phyloP scores from a whole-genome alignment of 2,113 vertebrate genomes.

The Lophura nycthemera region DNA sequence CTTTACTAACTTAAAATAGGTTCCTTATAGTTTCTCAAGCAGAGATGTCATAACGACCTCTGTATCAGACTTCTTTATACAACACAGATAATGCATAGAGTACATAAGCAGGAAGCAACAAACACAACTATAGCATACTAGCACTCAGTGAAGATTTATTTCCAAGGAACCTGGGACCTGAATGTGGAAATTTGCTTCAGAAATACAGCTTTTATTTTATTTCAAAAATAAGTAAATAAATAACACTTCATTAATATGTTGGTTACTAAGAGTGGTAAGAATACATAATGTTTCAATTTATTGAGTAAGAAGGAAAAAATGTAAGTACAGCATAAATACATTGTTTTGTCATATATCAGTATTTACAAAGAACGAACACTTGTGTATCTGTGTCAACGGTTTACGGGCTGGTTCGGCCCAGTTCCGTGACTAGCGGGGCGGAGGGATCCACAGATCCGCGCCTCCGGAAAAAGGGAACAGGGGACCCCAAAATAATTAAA shows the following conservation, averaged over 20 bases:
- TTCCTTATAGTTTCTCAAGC: slow-evolving; percentile 45
- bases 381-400: no score
- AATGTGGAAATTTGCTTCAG: background rate
- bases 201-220: background rate
- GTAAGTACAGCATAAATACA: accelerated
- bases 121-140: background rate
- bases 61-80: slow-evolving; percentile 18
- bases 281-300: background rate
- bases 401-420: no score
- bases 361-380: background rate
- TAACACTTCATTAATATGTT: background rate
- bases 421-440: no score
- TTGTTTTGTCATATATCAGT: accelerated
- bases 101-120: background rate
- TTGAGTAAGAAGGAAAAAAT: background rate
- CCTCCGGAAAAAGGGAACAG: no score
- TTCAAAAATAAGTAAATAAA: background rate
- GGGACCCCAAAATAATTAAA: no score
- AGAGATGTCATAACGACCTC: slow-evolving; percentile 44
- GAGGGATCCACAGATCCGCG: no score
- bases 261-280: background rate
- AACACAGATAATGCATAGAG: background rate
- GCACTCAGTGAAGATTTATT: background rate
- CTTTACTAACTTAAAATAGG: slow-evolving; percentile 56
- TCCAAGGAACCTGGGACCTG: background rate